Base-by-base conservation (phyloP, 1,140 invertebrate species). In the Ephestia elutella region DNA sequence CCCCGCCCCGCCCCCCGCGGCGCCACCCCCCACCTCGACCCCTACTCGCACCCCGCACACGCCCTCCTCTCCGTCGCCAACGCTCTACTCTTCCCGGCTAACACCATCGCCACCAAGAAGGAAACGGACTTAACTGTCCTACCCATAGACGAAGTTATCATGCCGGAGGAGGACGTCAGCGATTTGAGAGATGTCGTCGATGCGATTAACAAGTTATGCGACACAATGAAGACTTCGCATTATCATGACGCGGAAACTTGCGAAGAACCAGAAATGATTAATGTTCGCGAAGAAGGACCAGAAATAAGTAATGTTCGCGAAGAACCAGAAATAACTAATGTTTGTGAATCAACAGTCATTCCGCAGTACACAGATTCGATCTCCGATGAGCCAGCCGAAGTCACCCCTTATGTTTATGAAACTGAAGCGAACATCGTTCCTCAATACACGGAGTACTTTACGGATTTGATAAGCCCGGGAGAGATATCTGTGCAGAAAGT, bases 111-210 rank as follows among this genome's bases (percentile, higher is more conserved):
- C 57, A 38, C 35, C 48, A 8, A 57, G 49, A 21, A 32, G 18
- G 18, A 60, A 20, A 18, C 63, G 35, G 59, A 67, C 59, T 56
- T 54, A 44, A 13, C 49, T 48, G 51, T 72, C 8, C 66, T 85
- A 8, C 85, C 84, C 32, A 84, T 86, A n/a, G 85, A 87, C 5
- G 69, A 75, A 11, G 61, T 72, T 53, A 61, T 69, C 13, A 72
- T 85, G 68, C 78, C 79, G 8, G 35, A 68, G 0, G 80, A 80
- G 0, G 82, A 82, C 62, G 82, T 89, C 61, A 84, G 82, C 73
- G 83, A 89, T 18, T 73, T 90, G 11, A 63, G 79, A n/a, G 89
- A 90, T 62, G 89, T 90, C 5, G 84, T 89, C 61, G 89, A 90
- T 66, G 89, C 89, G 4, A 89, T 90, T 58, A 89, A 90, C 62